A percentile compares a stretch with the other conserved stretches of the same genome.
Conservation (phyloP, 2,888 invertebrate genomes). For the Byasa hedistus region DNA sequence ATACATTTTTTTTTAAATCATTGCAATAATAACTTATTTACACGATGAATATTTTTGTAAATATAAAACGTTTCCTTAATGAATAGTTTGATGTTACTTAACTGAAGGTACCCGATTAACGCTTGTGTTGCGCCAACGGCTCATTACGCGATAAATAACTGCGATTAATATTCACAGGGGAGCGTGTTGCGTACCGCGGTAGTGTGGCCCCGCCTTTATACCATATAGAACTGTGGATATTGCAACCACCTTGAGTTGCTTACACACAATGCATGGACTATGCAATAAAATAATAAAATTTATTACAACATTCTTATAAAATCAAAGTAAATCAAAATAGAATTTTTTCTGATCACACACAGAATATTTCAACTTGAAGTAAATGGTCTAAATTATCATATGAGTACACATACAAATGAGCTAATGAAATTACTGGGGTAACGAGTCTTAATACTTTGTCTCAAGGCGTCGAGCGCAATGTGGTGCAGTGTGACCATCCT, state of each 20-base stretch:
- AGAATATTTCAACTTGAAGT: no score
- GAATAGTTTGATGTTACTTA: background rate
- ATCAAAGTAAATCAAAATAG: no score
- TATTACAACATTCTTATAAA: background rate
- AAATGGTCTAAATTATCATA: no score
- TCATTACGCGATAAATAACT: slow-evolving; percentile 59
- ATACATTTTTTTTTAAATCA: no score
- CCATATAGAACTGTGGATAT: slow-evolving; percentile 52
- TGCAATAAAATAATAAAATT: background rate
- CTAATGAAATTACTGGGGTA: no score
- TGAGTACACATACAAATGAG: no score
- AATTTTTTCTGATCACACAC: no score
- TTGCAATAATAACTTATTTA: no score
- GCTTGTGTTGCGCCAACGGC: slow-evolving; percentile 36
- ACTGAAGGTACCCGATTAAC: slow-evolving; percentile 8
- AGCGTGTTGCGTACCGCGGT: slow-evolving; percentile 64
- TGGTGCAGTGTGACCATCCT: no score
- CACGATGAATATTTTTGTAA: no score
- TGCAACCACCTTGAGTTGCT: slow-evolving; percentile 20
- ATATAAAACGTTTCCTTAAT: background rate
- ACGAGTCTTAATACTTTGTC: no score
- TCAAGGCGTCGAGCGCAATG: no score
- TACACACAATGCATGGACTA: background rate
- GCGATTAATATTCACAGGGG: slow-evolving; percentile 57
- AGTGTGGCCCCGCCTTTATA: slow-evolving; percentile 59